Base-by-base conservation (phyloP, 2,888 invertebrate genomes). In the Mesorhabditis belari region DNA sequence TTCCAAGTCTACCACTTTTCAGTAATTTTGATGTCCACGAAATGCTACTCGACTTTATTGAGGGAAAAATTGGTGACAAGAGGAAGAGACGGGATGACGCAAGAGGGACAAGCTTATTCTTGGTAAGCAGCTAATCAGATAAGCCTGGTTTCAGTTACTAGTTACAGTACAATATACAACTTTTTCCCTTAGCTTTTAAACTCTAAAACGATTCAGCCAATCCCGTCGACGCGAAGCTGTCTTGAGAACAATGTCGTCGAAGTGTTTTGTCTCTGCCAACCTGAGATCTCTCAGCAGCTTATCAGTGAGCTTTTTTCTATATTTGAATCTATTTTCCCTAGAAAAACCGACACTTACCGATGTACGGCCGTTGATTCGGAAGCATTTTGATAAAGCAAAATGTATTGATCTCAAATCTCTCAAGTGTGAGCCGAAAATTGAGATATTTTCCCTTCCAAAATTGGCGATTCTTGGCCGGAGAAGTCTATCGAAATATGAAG, bases 21-120 rank as follows among this genome's bases (percentile, higher is more conserved):
- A 71, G 71, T 28, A 70, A 70, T 35, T 66, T 70, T 27, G 70
- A 72, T 25, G 59, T 72, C 1, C 66, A 70, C 28, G 68, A 66
- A n/a, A 70, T 67, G 6, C 27, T 70, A 3, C 56, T 64, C 3
- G 65, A 61, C 49, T 26, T 55, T 25, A 60, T 61, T 26, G 61
- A 61, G 25, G 35, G 57, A 24, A 57, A 21, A 54, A 53, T 51
- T 55, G 19, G 57, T 27, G 3, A 53, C 29, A 25, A 49, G 50
- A n/a, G n/a, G n/a, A n/a, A n/a, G n/a, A n/a, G n/a, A n/a, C 5
- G 12, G 23, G 12, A 9, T 17, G n/a, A 35, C n/a, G 12, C 44
- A n/a, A 9, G 44, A 17, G 44, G 44, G 12, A 35, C 12, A 9
- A 35, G 44, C n/a, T 35, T 35, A 35, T 35, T 35, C n/a, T n/a